Conservation (phyloP, 2,113 vertebrate species). For the Brevimyrus niger region DNA sequence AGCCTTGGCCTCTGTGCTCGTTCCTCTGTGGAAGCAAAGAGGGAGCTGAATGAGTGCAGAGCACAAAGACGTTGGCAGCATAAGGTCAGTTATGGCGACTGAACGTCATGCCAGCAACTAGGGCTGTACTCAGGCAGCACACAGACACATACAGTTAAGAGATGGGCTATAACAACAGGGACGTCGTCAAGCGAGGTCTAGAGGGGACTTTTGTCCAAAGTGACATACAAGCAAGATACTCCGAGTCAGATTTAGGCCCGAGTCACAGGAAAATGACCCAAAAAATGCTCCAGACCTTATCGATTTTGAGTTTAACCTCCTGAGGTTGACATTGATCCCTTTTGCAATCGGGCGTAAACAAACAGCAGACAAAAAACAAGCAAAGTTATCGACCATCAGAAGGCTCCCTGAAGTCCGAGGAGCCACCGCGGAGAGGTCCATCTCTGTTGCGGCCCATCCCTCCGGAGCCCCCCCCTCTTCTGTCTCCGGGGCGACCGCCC, state of each 20-base stretch:
- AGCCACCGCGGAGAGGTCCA: slow-evolving; percentile 71
- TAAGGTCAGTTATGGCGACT: background rate
- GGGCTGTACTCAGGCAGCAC: background rate
- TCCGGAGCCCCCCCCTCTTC: slow-evolving; percentile 60
- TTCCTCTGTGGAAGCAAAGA: slow-evolving; percentile 69
- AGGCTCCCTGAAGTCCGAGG: slow-evolving; percentile 91
- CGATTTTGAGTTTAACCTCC: background rate
- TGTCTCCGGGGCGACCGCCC: slow-evolving; percentile 71
- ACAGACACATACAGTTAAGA: background rate
- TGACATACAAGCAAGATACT: background rate
- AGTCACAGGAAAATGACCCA: background rate
- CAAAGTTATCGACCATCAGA: slow-evolving; percentile 74
- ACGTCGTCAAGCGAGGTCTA: background rate
- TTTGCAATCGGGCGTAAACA: background rate
- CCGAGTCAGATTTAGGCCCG: background rate
- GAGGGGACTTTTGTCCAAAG: background rate
- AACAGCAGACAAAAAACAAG: background rate
- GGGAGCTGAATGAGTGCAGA: background rate
- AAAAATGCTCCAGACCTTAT: background rate
- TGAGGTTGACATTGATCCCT: background rate
- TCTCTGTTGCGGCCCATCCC: slow-evolving; percentile 80
- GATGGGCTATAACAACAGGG: background rate
- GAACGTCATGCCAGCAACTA: background rate
- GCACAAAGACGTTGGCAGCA: background rate
- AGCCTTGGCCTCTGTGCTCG: slow-evolving; percentile 88